Evolutionary conservation across 2,888 invertebrate genomes (phyloP).

Genomic region (Zhengitettix transpicula): DNA sequence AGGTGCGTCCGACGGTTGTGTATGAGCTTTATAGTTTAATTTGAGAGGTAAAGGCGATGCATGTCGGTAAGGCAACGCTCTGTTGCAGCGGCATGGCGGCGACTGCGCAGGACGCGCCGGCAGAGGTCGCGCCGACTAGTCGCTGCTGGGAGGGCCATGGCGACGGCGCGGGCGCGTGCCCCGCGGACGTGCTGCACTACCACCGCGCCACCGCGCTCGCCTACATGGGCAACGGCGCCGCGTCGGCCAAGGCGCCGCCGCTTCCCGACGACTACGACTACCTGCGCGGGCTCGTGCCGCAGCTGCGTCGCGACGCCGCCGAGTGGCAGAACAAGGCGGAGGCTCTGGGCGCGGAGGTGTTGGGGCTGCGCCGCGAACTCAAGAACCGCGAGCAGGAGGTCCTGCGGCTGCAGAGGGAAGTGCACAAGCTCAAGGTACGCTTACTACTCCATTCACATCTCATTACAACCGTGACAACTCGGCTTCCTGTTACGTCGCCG

Average conservation of each 20-base stretch:
- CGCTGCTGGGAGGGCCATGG: background rate
- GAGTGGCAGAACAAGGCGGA: conserved; percentile 32
- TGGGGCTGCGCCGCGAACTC: conserved; percentile 34
- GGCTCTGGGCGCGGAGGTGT: conserved; percentile 35
- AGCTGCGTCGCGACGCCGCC: conserved; percentile 29
- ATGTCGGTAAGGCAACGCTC: too few relatives aligned
- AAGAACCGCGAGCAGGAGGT: conserved; percentile 38
- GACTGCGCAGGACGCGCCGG: background rate
- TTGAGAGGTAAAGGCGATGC: too few relatives aligned
- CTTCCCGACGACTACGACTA: conserved; percentile 19
- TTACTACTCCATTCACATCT: too few relatives aligned
- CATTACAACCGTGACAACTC: too few relatives aligned
- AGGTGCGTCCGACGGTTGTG: too few relatives aligned
- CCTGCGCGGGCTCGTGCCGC: conserved; percentile 26
- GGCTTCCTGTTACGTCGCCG: too few relatives aligned
- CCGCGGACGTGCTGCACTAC: background rate
- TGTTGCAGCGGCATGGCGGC: background rate
- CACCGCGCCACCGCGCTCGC: background rate
- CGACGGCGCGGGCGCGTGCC: background rate
- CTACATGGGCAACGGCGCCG: conserved; percentile 12
- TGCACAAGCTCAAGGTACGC: conserved; percentile 48
- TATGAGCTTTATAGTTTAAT: too few relatives aligned
- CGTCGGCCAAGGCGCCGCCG: conserved; percentile 4
- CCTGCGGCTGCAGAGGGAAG: conserved; percentile 43
- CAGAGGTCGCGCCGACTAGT: background rate